Percentiles rank a stretch among this genome's conserved stretches.
phyloP scores from a whole-genome alignment of 1,140 invertebrate genomes.

The Scaptomyza graminum region DNA sequence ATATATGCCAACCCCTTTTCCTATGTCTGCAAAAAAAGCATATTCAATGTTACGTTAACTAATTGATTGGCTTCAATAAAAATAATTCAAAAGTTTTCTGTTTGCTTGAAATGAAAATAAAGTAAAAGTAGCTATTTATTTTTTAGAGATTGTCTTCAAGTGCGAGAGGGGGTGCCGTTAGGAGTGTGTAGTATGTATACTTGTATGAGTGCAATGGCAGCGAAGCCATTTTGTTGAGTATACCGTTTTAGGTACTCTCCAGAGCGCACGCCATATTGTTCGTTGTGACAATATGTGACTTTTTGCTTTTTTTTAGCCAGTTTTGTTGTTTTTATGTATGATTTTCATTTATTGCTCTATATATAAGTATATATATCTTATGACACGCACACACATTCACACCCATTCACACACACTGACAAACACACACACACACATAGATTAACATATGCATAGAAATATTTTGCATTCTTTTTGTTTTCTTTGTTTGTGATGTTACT shows the following conservation, averaged over 20 bases:
- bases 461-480: too few species aligned
- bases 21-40: too few species aligned
- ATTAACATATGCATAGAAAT: slow-evolving; percentile 50
- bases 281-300: slow-evolving; percentile 32
- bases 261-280: slow-evolving; percentile 64
- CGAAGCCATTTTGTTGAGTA: slow-evolving; percentile 22
- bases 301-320: too few species aligned
- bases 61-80: too few species aligned
- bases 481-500: slow-evolving; percentile 62
- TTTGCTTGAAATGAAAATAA: too few species aligned
- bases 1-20: background rate
- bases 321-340: slow-evolving; percentile 10
- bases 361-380: slow-evolving; percentile 19
- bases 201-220: slow-evolving; percentile 19
- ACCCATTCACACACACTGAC: slow-evolving; percentile 43
- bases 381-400: slow-evolving; percentile 25
- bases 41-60: too few species aligned
- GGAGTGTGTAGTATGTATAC: background rate
- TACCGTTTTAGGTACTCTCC: slow-evolving; percentile 55
- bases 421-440: slow-evolving; percentile 18
- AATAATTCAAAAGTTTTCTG: too few species aligned
- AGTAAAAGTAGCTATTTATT: background rate
- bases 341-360: slow-evolving; percentile 11
- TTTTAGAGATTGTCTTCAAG: slow-evolving; percentile 65
- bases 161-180: slow-evolving; percentile 26